Base-by-base conservation (phyloP, 1,140 invertebrate species). In the Trigoniulus corallinus region DNA sequence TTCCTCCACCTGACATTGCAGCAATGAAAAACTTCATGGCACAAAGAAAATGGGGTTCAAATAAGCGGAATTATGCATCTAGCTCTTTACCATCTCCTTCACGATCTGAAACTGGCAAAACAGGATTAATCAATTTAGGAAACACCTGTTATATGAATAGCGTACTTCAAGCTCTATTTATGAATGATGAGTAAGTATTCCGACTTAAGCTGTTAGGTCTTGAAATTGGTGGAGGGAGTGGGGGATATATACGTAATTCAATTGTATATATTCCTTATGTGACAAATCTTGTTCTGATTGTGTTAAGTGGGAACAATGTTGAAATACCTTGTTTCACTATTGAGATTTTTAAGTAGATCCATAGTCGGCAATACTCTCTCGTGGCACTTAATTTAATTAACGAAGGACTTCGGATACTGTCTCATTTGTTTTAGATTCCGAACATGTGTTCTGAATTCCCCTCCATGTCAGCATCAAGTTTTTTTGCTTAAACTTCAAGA, bases 91-190 rank as follows among this genome's bases (percentile, higher is more conserved):
- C n/a, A 10, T 50, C 4, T 45, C 2, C 23, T 7, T 18, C 48
- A n/a, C 18, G 22, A 10, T 50, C 48, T n/a, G 22, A 46, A 27
- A 50, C 48, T 49, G 71, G 70, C 2, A 77, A 81, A 67, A 77
- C 82, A 4, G 87, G 88, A 0, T 68, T 92, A 1, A 72, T 77
- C 3, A 92, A 91, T 70, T 67, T 89, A 18, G 84, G 85, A 13
- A 88, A 88, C 56, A 87, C 84, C 0, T 88, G 85, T 62, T 88
- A 87, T 54, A 82, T 87, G 80, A 88, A 88, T 59, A 84, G 83
- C 59, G 77, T 86, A 10, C 64, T 88, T 25, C 84, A 88, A 62
- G 82, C 84, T 0, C 67, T 89, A 20, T 78, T 79, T 48, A 82
- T 84, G 74, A 85, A 84, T 34, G 79, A 78, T 64, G 74, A 77